Evolutionary conservation across 2,888 invertebrate species (phyloP).

Genomic region (Oconnorella tubifera): DNA sequence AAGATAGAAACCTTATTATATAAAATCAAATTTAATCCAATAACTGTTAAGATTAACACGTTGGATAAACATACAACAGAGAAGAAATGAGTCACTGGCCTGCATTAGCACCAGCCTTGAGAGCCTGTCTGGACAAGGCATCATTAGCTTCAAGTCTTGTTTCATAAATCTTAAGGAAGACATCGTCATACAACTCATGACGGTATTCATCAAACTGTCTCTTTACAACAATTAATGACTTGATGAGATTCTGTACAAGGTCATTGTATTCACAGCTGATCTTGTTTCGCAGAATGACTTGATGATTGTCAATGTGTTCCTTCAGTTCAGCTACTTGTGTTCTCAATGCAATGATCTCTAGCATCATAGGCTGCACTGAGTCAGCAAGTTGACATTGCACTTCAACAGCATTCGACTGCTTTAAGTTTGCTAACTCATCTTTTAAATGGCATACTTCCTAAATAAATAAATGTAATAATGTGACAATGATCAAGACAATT

Average conservation of each 20-base stretch:
- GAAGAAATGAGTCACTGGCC: too few species aligned
- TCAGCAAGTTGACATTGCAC: constrained; percentile 54
- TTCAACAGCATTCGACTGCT: constrained; percentile 44
- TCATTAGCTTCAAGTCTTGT: not conserved
- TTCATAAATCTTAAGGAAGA: too few species aligned
- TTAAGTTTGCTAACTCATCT: constrained; percentile 43
- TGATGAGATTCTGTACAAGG: constrained; percentile 50
- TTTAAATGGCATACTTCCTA: constrained; percentile 48
- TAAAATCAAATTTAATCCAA: too few species aligned
- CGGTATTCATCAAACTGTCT: constrained; percentile 51
- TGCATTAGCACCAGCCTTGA: not conserved
- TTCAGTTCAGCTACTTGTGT: constrained; percentile 52
- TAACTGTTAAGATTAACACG: too few species aligned
- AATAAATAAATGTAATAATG: too few species aligned
- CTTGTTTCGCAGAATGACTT: constrained; percentile 46
- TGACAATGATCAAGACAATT: too few species aligned
- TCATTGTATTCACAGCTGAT: constrained; percentile 51
- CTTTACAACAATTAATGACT: constrained; percentile 46
- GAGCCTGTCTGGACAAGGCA: not conserved
- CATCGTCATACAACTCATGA: not conserved
- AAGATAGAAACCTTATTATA: too few species aligned
- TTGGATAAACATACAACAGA: too few species aligned
- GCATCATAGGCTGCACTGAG: constrained; percentile 47
- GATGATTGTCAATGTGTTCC: constrained; percentile 43
- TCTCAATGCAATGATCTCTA: constrained; percentile 50